phyloP scores from a whole-genome alignment of 1,140 invertebrate genomes.

The Euglossa dilemma region DNA sequence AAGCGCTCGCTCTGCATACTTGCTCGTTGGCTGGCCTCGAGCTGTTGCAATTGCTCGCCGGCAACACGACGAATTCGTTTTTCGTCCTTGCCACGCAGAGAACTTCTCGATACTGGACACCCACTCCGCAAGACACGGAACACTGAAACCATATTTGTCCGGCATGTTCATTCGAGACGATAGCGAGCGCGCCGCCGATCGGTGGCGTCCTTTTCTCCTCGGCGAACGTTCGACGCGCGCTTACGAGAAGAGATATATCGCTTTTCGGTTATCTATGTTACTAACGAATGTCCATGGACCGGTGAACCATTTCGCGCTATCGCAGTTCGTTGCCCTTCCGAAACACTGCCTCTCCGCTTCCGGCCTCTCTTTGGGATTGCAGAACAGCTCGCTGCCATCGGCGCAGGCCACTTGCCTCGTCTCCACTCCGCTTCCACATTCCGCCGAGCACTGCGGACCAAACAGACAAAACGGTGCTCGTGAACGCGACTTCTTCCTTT shows the following conservation, averaged over 20 bases:
- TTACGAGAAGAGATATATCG: background rate
- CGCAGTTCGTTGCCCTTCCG: constrained; percentile 82
- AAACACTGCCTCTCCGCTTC: constrained; percentile 84
- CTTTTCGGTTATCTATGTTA: constrained; percentile 58
- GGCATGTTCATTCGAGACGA: background rate
- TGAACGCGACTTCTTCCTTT: background rate
- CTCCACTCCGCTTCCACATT: constrained; percentile 73
- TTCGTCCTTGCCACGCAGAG: constrained; percentile 83
- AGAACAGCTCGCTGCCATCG: constrained; percentile 77
- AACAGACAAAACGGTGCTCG: background rate
- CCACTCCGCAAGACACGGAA: constrained; percentile 85
- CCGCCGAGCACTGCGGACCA: constrained; percentile 70
- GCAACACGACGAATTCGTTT: constrained; percentile 74
- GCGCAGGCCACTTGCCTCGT: constrained; percentile 83
- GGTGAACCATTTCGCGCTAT: constrained; percentile 87
- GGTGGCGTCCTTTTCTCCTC: background rate
- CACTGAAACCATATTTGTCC: constrained; percentile 81
- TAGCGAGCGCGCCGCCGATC: constrained; percentile 57
- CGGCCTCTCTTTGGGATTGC: constrained; percentile 83
- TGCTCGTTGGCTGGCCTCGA: constrained; percentile 79
- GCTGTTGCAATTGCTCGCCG: constrained; percentile 79
- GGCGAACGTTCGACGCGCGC: background rate
- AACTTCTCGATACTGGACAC: constrained; percentile 84
- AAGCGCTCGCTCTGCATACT: constrained; percentile 82
- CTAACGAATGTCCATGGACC: constrained; percentile 87